Evolutionary conservation across 2,113 vertebrate species (phyloP).

Genomic region (Ochotona curzoniae): DNA sequence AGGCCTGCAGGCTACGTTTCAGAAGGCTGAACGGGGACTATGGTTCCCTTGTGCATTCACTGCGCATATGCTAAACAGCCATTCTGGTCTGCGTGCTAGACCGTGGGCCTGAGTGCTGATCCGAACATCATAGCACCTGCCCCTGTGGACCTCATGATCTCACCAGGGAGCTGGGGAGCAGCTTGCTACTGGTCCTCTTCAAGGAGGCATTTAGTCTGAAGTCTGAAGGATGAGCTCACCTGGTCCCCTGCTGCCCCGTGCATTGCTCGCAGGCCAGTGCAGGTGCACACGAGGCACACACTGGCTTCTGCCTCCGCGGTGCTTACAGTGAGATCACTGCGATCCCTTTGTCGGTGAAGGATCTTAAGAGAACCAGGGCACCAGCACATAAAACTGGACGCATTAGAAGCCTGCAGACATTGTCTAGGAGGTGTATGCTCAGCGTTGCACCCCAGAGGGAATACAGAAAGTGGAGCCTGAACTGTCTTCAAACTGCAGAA

Average conservation of each 20-base stretch:
- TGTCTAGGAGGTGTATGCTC: not conserved
- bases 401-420: not conserved
- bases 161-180: not conserved
- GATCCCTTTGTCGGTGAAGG: not conserved
- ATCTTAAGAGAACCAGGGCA: not conserved
- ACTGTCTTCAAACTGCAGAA: not conserved
- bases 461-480: not conserved
- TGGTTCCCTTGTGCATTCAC: not conserved
- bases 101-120: too few species aligned
- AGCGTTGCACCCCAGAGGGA: not conserved
- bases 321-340: not conserved
- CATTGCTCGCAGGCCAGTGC: not conserved
- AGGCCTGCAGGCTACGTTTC: not conserved
- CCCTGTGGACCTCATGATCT: not conserved
- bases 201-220: not conserved
- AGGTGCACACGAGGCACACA: not conserved
- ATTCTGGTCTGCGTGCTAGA: not conserved
- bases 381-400: not conserved
- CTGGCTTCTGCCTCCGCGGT: not conserved
- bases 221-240: too few species aligned
- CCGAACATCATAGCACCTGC: not conserved
- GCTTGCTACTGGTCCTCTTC: not conserved
- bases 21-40: not conserved
- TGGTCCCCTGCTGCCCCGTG: not conserved
- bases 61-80: not conserved